phyloP scores from a whole-genome alignment of 2,113 vertebrate species.

The Gobiocypris rarus region DNA sequence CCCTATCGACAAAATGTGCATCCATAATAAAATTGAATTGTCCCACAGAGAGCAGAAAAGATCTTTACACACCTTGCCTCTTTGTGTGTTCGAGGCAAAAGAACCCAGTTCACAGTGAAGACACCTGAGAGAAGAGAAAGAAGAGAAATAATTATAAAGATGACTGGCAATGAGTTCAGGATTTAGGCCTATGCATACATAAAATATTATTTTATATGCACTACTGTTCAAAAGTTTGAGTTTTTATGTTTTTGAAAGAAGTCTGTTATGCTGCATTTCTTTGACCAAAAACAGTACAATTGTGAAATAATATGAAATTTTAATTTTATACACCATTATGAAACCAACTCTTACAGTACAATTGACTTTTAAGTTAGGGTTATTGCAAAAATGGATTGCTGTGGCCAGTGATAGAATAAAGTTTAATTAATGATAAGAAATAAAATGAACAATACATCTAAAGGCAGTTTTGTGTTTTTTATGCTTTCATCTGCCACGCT shows the following conservation, averaged over 20 bases:
- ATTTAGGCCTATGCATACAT: not conserved
- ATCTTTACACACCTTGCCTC: not conserved
- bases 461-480: no score
- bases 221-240: no score
- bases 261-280: not conserved
- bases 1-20: conserved; percentile 9
- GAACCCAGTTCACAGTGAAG: not conserved
- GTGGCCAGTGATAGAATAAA: no score
- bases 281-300: not conserved
- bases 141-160: not conserved
- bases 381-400: no score
- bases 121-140: not conserved
- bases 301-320: not conserved
- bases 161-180: not conserved
- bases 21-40: conserved; percentile 11
- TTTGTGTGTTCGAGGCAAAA: not conserved
- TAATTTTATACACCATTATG: not conserved
- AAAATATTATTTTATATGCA: not conserved
- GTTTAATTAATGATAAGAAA: no score
- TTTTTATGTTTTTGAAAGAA: no score
- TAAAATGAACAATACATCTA: no score
- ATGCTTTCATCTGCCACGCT: not conserved
- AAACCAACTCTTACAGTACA: not conserved
- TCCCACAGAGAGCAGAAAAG: not conserved
- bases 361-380: no score